These are phyloP conservation scores for Crenichthys baileyi DNA, from an alignment of 2,797 vertebrate genomes.

Conservation along the genomic window DNA sequence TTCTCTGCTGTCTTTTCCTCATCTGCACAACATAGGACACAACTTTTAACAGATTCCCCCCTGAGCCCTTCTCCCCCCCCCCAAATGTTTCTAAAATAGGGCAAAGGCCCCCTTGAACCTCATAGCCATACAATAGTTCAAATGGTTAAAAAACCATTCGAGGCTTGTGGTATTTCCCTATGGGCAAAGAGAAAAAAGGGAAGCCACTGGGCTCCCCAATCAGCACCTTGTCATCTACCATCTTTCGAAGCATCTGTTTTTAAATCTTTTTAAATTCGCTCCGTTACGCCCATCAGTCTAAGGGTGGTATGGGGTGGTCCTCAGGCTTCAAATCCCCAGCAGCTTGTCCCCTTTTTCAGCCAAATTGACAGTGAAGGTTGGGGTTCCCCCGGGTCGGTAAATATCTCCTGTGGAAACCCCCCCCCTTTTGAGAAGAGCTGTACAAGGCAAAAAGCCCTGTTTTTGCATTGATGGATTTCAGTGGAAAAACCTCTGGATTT, in stretches of 20 bases:
- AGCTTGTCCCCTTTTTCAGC: slow-evolving; percentile 1
- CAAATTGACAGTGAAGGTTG: slow-evolving; percentile 1
- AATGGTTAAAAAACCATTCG: background rate
- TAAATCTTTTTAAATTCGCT: slow-evolving; percentile 6
- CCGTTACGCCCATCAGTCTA: background rate
- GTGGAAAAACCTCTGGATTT: background rate
- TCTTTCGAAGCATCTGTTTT: slow-evolving; percentile 7
- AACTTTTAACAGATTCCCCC: background rate
- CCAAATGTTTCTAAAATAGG: background rate
- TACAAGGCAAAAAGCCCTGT: background rate
- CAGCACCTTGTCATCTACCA: background rate
- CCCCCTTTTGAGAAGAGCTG: background rate
- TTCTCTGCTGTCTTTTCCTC: background rate
- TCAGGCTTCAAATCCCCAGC: background rate
- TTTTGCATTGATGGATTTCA: slow-evolving; percentile 2
- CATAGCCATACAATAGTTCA: background rate
- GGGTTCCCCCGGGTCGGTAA: background rate
- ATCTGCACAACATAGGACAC: slow-evolving; percentile 12
- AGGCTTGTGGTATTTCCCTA: no score
- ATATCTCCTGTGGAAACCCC: background rate
- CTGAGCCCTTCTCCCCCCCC: background rate
- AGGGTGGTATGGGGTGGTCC: slow-evolving; percentile 1
- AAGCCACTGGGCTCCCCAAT: slow-evolving; percentile 18
- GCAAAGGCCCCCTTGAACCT: background rate
- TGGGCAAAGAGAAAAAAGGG: slow-evolving; percentile 11